Base-by-base conservation (phyloP, 1,140 invertebrate genomes). In the Drosophila trapezifrons region DNA sequence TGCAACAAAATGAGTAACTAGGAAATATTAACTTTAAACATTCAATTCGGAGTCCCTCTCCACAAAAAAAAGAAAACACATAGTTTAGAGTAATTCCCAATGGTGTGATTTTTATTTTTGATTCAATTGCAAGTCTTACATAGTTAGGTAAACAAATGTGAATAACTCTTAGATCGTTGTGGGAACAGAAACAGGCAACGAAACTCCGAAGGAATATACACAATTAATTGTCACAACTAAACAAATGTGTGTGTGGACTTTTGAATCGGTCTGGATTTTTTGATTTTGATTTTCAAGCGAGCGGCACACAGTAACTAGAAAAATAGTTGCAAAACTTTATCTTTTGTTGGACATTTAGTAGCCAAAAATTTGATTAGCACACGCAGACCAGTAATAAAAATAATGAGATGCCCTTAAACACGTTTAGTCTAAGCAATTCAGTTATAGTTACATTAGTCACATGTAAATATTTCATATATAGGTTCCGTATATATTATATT, bases 81-180 rank as follows among this genome's bases (percentile, higher is more conserved):
- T 10, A 43, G 13, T 9, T 45, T 73, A 43, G 62, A 76, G 29
- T 77, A 77, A 76, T 82, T 87, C 67, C 66, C 58, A 87, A 86
- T 87, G 72, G 51, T 89, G 84, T 83, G 83, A 63, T 86, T 86
- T 86, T 86, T 86, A 86, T 86, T 86, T 85, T 87, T 86, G 84
- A 86, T 86, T 87, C 27, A 86, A 87, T 86, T 86, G 83, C 83
- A 86, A 83, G 25, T 76, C 71, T 86, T 85, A 85, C 58, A 79
- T 52, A 87, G 59, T 87, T 80, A 77, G 59, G 69, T 65, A 86
- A 83, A 80, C 66, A 54, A 70, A 76, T 35, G 63, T 76, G 57
- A 58, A 70, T 66, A 70, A 63, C 59, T 54, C 38, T 56, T 62
- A 51, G n/a, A 54, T 66, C 46, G n/a, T 63, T 69, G 15, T n/a